A percentile compares a stretch with the other conserved stretches of the same genome.
Conservation (phyloP, 1,140 invertebrate species). For the Cylas formicarius region DNA sequence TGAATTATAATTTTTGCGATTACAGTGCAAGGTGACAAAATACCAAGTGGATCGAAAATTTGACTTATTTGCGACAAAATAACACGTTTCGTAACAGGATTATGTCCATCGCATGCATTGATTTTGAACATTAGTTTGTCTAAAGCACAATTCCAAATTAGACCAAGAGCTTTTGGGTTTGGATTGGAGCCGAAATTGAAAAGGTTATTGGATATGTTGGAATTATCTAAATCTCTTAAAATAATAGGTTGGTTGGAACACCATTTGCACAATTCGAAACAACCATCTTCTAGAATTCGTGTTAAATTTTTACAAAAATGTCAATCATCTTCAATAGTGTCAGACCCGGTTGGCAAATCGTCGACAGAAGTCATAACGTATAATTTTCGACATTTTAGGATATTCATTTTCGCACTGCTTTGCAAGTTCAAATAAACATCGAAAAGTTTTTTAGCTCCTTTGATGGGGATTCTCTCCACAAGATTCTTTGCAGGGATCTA, state of each 20-base stretch:
- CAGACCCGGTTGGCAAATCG: slow-evolving; percentile 39
- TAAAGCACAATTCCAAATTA: slow-evolving; percentile 32
- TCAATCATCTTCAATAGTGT: slow-evolving; percentile 22
- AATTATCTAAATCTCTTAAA: slow-evolving; percentile 20
- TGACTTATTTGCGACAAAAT: slow-evolving; percentile 36
- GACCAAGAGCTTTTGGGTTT: slow-evolving; percentile 33
- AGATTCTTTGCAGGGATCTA: slow-evolving; percentile 35
- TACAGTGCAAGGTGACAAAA: slow-evolving; percentile 37
- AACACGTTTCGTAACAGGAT: slow-evolving; percentile 30
- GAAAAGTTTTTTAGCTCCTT: slow-evolving; percentile 24
- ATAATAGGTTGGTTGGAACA: slow-evolving; percentile 19
- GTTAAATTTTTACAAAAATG: slow-evolving; percentile 19
- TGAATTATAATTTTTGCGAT: slow-evolving; percentile 12
- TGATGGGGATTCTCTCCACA: slow-evolving; percentile 30
- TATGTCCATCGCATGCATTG: slow-evolving; percentile 25
- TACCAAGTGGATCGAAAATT: slow-evolving; percentile 45
- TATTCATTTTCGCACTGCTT: slow-evolving; percentile 25
- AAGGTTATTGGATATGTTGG: too few species aligned
- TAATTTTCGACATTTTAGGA: slow-evolving; percentile 28
- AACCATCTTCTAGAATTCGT: slow-evolving; percentile 16
- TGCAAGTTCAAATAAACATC: slow-evolving; percentile 30
- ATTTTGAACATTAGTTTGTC: slow-evolving; percentile 33
- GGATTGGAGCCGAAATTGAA: slow-evolving; percentile 10
- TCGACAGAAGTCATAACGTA: slow-evolving; percentile 40
- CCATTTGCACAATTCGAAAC: slow-evolving; percentile 30